Evolutionary conservation across 2,888 invertebrate genomes (phyloP).

Genomic region (Athetis lepigone): DNA sequence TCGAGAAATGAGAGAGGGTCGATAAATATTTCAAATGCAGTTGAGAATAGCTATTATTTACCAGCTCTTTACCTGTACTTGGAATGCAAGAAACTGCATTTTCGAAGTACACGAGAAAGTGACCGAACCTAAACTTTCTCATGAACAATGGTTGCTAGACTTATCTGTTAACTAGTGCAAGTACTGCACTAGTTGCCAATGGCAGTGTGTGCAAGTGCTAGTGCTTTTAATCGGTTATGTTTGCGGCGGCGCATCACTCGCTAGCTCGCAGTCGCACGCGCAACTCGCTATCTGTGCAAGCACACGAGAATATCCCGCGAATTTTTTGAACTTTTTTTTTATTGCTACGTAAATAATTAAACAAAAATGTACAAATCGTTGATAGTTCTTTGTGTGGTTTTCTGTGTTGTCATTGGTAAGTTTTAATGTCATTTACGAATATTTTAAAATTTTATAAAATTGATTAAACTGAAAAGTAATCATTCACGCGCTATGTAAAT

Average conservation of each 20-base stretch:
- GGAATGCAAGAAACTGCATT: constrained; percentile 26
- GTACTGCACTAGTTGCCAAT: constrained; percentile 58
- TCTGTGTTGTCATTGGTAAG: constrained; percentile 84
- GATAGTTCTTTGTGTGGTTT: constrained; percentile 81
- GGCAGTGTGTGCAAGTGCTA: constrained; percentile 70
- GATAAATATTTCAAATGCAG: neutral
- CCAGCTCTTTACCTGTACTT: neutral
- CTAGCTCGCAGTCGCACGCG: constrained; percentile 76
- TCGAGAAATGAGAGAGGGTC: neutral
- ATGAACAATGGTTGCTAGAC: constrained; percentile 39
- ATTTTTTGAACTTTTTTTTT: constrained; percentile 54
- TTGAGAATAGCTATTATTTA: constrained; percentile 8
- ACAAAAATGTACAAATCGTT: constrained; percentile 82
- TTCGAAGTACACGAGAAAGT: constrained; percentile 50
- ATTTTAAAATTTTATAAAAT: no score
- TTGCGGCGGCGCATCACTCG: constrained; percentile 83
- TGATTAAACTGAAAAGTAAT: no score
- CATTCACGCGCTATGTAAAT: no score
- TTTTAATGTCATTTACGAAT: constrained; percentile 46
- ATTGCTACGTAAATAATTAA: constrained; percentile 22
- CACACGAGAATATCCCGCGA: constrained; percentile 60
- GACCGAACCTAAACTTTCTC: constrained; percentile 39
- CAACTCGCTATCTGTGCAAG: constrained; percentile 66
- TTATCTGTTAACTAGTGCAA: constrained; percentile 53
- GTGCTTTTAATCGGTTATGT: constrained; percentile 83